Conservation (phyloP, 2,113 vertebrate genomes). For the Manacus vitellinus region DNA sequence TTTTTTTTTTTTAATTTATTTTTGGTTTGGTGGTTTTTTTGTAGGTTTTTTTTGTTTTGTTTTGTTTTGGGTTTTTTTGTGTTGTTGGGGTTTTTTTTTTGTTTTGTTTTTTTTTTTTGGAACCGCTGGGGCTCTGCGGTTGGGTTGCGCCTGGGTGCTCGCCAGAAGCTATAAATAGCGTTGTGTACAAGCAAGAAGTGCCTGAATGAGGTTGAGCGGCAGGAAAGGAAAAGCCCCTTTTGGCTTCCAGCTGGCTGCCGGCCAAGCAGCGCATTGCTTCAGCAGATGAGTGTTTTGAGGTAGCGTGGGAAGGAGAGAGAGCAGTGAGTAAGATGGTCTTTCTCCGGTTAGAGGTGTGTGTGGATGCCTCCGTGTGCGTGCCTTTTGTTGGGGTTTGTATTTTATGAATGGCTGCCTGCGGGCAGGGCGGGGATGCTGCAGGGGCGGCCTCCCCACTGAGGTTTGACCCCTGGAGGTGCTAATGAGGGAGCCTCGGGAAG, state of each 20-base stretch:
- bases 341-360: conserved; percentile 64
- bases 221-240: conserved; percentile 76
- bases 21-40: background rate
- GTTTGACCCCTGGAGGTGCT: background rate
- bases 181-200: conserved; percentile 72
- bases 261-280: conserved; percentile 69
- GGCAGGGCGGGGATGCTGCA: background rate
- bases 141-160: conserved; percentile 74
- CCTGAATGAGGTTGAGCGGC: conserved; percentile 74
- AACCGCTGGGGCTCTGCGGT: conserved; percentile 64
- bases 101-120: background rate
- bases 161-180: conserved; percentile 82
- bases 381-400: conserved; percentile 5
- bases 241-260: conserved; percentile 77
- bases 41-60: too few relatives aligned
- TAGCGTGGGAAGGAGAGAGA: conserved; percentile 74
- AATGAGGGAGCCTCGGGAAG: background rate
- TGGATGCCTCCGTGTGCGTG: background rate
- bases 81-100: background rate
- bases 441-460: background rate
- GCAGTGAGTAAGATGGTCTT: conserved; percentile 67
- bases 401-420: conserved; percentile 16
- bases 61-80: too few relatives aligned
- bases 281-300: conserved; percentile 67
- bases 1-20: background rate